A percentile compares a stretch with the other conserved stretches of the same genome.
phyloP scores from a whole-genome alignment of 2,797 vertebrate species.

The Clarias fuscus region DNA sequence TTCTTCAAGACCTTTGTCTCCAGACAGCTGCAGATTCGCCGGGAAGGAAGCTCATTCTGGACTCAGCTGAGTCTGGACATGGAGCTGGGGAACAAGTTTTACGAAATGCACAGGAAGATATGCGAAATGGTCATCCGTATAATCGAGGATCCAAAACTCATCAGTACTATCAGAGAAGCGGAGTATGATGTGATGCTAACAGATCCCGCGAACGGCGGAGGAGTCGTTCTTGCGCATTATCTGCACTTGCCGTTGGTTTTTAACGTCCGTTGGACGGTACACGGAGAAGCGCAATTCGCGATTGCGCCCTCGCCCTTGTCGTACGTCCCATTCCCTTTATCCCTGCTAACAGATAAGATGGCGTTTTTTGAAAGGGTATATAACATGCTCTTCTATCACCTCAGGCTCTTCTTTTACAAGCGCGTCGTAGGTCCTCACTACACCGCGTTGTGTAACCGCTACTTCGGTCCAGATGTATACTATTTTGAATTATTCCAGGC shows the following conservation, averaged over 20 bases:
- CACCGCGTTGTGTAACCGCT: slow-evolving; percentile 43
- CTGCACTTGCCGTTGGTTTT: slow-evolving; percentile 57
- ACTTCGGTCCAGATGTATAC: slow-evolving; percentile 62
- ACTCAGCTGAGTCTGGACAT: slow-evolving; percentile 52
- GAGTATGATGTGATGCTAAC: slow-evolving; percentile 61
- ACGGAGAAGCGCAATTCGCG: slow-evolving; percentile 63
- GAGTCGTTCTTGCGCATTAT: slow-evolving; percentile 59
- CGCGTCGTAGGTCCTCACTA: slow-evolving; percentile 50
- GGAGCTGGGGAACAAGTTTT: slow-evolving; percentile 51
- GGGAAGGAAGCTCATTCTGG: slow-evolving; percentile 42
- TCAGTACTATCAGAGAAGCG: slow-evolving; percentile 40
- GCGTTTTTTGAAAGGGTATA: slow-evolving; percentile 52
- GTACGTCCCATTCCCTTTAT: slow-evolving; percentile 52
- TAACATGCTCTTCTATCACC: slow-evolving; percentile 50
- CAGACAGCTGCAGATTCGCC: slow-evolving; percentile 50
- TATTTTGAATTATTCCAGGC: slow-evolving; percentile 66
- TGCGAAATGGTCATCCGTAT: slow-evolving; percentile 54
- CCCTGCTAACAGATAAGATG: slow-evolving; percentile 50
- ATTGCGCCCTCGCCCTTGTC: slow-evolving; percentile 58
- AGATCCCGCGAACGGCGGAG: slow-evolving; percentile 62
- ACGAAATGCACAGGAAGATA: slow-evolving; percentile 50
- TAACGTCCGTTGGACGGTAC: slow-evolving; percentile 59
- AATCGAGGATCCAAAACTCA: slow-evolving; percentile 53
- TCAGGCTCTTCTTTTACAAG: slow-evolving; percentile 50
- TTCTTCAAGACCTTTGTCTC: slow-evolving; percentile 50